These are phyloP conservation scores for Galagoides demidoff DNA, from an alignment of 2,797 vertebrate species.

Conservation along the genomic window DNA sequence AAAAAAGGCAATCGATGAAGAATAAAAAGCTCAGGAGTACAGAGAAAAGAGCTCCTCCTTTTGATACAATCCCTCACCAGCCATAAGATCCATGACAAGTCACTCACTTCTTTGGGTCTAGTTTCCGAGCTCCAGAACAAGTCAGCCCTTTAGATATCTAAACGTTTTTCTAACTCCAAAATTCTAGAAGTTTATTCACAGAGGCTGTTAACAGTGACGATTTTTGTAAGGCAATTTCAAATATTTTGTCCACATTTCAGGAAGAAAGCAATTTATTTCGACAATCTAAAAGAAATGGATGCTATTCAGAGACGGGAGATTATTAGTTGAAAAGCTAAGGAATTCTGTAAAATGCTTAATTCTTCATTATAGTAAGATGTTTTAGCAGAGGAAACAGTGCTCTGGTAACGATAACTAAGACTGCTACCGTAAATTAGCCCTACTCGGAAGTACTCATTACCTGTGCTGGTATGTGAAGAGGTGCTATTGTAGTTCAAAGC, in stretches of 20 bases:
- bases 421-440: slow-evolving; percentile 58
- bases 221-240: background rate
- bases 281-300: slow-evolving; percentile 43
- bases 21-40: background rate
- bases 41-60: background rate
- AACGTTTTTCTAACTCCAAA: slow-evolving; percentile 56
- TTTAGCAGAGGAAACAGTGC: background rate
- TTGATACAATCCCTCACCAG: background rate
- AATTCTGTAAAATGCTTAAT: background rate
- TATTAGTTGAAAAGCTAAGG: background rate
- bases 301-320: slow-evolving; percentile 1
- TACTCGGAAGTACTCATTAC: background rate
- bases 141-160: background rate
- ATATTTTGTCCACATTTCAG: slow-evolving; percentile 6
- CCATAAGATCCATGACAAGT: background rate
- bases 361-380: background rate
- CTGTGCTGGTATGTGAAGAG: background rate
- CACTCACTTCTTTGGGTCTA: background rate
- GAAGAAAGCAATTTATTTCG: slow-evolving; percentile 18
- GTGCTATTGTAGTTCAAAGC: slow-evolving; percentile 28
- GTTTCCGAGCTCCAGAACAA: background rate
- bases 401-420: background rate
- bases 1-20: background rate
- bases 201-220: background rate
- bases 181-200: slow-evolving; percentile 35